phyloP scores from a whole-genome alignment of 1,140 invertebrate species.

The Platorchestia sp. region DNA sequence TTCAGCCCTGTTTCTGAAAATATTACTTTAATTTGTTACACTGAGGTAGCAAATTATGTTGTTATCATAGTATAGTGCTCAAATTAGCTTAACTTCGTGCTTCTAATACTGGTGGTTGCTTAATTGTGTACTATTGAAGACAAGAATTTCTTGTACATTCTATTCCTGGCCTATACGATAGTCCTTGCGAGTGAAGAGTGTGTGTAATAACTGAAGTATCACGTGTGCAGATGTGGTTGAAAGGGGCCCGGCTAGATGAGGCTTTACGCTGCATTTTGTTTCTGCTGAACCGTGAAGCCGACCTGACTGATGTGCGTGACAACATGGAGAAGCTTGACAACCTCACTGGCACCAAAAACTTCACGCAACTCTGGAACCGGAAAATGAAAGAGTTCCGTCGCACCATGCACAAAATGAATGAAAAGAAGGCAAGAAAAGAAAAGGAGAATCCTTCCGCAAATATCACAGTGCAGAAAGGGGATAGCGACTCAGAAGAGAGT shows the following conservation, averaged over 20 bases:
- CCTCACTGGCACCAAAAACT: background rate
- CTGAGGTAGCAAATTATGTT: background rate
- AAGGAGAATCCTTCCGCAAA: background rate
- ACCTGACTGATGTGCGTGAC: background rate
- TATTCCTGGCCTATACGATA: too few species aligned
- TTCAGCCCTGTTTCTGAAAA: background rate
- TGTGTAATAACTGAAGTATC: background rate
- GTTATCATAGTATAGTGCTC: background rate
- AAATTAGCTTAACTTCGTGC: background rate
- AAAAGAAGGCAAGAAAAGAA: background rate
- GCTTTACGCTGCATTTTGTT: slow-evolving; percentile 5
- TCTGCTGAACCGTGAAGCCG: background rate
- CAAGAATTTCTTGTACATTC: background rate
- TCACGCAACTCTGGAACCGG: background rate
- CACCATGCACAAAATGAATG: background rate
- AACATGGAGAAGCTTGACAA: background rate
- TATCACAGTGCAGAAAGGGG: background rate
- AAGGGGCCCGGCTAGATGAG: background rate
- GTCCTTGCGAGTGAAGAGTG: background rate
- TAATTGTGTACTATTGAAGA: too few species aligned
- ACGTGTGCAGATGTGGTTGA: background rate
- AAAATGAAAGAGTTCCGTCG: background rate
- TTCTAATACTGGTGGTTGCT: background rate
- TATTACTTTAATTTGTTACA: background rate
- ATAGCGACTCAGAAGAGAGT: background rate